Evolutionary conservation across 2,797 vertebrate species (phyloP), one percentile per base, ranked within the genome.

Genomic region (Ctenopoma kingsleyae): DNA sequence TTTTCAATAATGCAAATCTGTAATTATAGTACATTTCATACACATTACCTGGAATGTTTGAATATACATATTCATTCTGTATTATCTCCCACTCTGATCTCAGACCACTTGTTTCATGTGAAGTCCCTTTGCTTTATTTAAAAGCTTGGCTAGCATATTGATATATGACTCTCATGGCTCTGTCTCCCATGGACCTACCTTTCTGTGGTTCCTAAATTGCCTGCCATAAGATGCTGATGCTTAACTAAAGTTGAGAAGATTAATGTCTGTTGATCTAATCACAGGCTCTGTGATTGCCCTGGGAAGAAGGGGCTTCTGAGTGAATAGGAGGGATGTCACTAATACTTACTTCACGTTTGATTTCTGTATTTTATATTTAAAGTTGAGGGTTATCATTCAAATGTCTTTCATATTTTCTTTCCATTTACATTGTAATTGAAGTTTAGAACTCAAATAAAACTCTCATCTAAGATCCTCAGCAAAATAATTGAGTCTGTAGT

Each of bases 221-320:
- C 56, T 41, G 50, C 55, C 54, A 50, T 67, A 81, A 87, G 68
- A 86, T 82, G 84, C 82, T 87, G 80, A 88, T 83, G 71, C 59
- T 71, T 63, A 83, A 78, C 19, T 74, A 59, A 85, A 73, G 69
- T 84, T 79, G 65, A 60, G 53, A 82, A 82, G 82, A 84, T 90
- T 81, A 75, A 90, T 88, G 80, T 81, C 62, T 81, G 66, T 71
- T 78, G 73, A 80, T 88, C 50, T 74, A 83, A 90, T 91, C 83
- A 72, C 48, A 56, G 56, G 38, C 67, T 58, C 59, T 51, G 78
- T 84, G 82, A 86, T 67, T 91, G 85, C 79, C 84, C 81, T 73
- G 71, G 41, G 67, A 70, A 44, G 60, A 69, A 30, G 17, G 22
- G 64, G 51, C 75, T 40, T 66, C 57, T 44, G 22, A 77, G 53